Evolutionary conservation across 2,113 vertebrate species (phyloP), one percentile per base, ranked within the genome.

Genomic region (Loxodonta africana): DNA sequence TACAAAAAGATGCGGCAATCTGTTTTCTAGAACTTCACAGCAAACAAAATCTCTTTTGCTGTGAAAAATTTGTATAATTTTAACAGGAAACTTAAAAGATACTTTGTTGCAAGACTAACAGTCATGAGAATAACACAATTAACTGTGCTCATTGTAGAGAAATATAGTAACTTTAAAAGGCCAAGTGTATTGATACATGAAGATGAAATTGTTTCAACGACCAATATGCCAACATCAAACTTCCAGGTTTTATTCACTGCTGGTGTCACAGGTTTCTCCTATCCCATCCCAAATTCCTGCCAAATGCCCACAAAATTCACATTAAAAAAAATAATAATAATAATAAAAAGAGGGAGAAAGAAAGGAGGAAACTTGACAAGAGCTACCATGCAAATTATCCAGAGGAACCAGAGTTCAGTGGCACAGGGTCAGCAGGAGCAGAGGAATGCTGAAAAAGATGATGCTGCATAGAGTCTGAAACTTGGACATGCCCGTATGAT

Each of bases 371-470:
- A 87, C 33, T 78, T 88, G 82, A 83, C 65, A 84, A 96, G 89
- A 69, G 51, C 21, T 69, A 90, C 26, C 96, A 95, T 88, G 95
- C 88, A 94, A 96, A 96, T 78, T 41, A 57, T 95, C 85, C 67
- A 83, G 94, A 96, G 95, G 23, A 95, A 80, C n/a, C 51, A 78
- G 65, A 84, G 90, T n/a, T 87, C 0, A 0, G 63, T 53, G 90
- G 96, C 97, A 95, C 96, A 69, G 97, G 76, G 90, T 60, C 74
- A 97, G 97, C 97, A 98, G 96, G 94, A 96, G 94, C 95, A 91
- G 48, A 96, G 73, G 94, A 76, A 94, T 90, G 97, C 96, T 60
- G 37, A 91, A 62, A 94, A 96, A 28, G 88, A 69, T 2, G 78
- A 10, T 20, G 80, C 96, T 11, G 25, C 30, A 17, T 0, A 30